Evolutionary conservation across 2,888 invertebrate genomes (phyloP).

Genomic region (Tineola bisselliella): DNA sequence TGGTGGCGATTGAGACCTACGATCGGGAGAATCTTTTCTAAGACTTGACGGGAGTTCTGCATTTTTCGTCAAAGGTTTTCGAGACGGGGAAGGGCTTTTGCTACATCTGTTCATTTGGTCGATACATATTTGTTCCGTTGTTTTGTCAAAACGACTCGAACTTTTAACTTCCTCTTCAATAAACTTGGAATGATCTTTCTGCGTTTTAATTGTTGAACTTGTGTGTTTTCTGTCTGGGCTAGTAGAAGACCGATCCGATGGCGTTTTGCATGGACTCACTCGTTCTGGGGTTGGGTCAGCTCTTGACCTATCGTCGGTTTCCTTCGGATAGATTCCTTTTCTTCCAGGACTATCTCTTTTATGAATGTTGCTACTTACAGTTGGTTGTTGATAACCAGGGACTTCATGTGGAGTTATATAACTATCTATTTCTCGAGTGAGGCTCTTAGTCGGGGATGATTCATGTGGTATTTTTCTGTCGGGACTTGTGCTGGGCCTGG

Average conservation of each 20-base stretch:
- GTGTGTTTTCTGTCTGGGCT: conserved; percentile 28
- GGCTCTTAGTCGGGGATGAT: neutral
- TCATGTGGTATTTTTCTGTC: conserved; percentile 11
- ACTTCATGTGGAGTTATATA: neutral
- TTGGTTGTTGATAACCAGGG: conserved; percentile 14
- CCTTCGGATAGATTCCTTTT: conserved; percentile 16
- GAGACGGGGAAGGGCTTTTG: conserved; percentile 25
- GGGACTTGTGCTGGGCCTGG: conserved; percentile 29
- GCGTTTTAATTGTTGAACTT: conserved; percentile 25
- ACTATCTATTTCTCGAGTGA: neutral
- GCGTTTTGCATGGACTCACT: conserved; percentile 24
- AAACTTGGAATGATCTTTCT: conserved; percentile 32
- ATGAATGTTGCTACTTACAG: conserved; percentile 22
- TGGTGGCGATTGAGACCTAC: conserved; percentile 33
- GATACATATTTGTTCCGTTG: neutral
- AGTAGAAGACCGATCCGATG: conserved; percentile 16
- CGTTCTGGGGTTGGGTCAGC: conserved; percentile 13
- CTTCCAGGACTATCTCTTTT: conserved; percentile 21
- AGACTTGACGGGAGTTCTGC: conserved; percentile 9
- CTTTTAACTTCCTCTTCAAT: conserved; percentile 55
- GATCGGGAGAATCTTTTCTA: conserved; percentile 19
- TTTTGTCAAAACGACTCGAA: conserved; percentile 26
- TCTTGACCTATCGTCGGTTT: conserved; percentile 22
- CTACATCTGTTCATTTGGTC: conserved; percentile 12
- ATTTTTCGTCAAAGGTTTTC: conserved; percentile 25